phyloP scores from a whole-genome alignment of 2,797 vertebrate species.

The Myotis myotis region DNA sequence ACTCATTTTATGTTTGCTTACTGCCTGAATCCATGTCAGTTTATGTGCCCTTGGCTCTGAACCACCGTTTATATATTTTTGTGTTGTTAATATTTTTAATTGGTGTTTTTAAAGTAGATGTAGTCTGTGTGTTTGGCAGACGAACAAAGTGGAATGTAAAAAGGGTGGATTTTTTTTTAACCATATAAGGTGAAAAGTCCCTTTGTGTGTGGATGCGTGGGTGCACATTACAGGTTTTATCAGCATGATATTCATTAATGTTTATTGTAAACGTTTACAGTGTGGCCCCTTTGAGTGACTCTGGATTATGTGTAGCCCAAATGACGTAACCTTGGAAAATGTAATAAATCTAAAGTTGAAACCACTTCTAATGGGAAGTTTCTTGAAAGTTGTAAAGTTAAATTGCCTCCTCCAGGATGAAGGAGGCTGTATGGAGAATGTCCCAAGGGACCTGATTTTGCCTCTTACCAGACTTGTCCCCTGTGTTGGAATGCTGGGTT shows the following conservation, averaged over 20 bases:
- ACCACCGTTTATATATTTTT: constrained; percentile 65
- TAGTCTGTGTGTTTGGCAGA: constrained; percentile 70
- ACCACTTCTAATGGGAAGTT: constrained; percentile 75
- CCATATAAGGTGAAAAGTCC: constrained; percentile 78
- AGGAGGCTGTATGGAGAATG: not conserved
- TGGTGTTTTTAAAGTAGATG: constrained; percentile 75
- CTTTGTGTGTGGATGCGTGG: constrained; percentile 49
- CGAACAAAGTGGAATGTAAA: constrained; percentile 80
- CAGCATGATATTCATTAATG: constrained; percentile 74
- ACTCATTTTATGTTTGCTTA: constrained; percentile 67
- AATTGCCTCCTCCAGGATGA: constrained; percentile 69
- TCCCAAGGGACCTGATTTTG: not conserved
- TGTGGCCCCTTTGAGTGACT: constrained; percentile 63
- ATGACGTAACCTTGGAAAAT: constrained; percentile 80
- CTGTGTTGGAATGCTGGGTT: not conserved
- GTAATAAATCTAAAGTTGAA: constrained; percentile 78
- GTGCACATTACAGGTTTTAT: constrained; percentile 78
- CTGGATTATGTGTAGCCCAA: constrained; percentile 62
- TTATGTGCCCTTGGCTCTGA: constrained; percentile 64
- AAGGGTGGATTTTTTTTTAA: constrained; percentile 69
- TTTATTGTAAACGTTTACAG: constrained; percentile 79
- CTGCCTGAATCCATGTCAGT: constrained; percentile 64
- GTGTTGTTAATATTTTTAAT: constrained; percentile 77
- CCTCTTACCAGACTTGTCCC: not conserved
- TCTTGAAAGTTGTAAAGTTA: constrained; percentile 77